phyloP scores from a whole-genome alignment of 2,797 vertebrate genomes.

The Gallirallus australis region DNA sequence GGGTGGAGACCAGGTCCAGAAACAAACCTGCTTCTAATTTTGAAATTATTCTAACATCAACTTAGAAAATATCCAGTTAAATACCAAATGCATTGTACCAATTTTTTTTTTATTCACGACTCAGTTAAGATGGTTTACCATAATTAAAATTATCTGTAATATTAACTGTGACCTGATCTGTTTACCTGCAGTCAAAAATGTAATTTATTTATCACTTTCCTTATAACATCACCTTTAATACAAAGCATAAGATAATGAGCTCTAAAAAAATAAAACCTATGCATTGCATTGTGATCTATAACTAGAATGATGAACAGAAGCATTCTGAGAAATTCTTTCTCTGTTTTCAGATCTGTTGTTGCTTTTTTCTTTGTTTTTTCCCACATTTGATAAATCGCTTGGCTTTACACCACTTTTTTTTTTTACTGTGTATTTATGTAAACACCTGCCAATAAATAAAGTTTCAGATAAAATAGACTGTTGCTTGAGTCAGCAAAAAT shows the following conservation, averaged over 20 bases:
- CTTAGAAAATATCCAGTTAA: background rate
- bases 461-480: background rate
- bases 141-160: background rate
- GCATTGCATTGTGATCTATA: background rate
- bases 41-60: background rate
- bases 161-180: background rate
- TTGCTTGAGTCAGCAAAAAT: conserved; percentile 47
- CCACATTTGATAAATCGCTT: background rate
- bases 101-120: background rate
- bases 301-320: background rate
- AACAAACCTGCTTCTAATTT: background rate
- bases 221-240: background rate
- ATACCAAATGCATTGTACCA: background rate
- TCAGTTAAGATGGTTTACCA: background rate
- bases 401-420: background rate
- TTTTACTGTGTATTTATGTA: background rate
- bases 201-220: background rate
- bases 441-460: conserved; percentile 8
- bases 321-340: background rate
- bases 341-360: background rate
- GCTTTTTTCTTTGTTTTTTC: background rate
- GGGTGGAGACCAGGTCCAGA: background rate
- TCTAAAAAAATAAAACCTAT: background rate
- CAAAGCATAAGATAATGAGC: background rate
- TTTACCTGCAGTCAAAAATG: background rate